phyloP scores from a whole-genome alignment of 2,888 invertebrate genomes.

The Ectemnius continuus region DNA sequence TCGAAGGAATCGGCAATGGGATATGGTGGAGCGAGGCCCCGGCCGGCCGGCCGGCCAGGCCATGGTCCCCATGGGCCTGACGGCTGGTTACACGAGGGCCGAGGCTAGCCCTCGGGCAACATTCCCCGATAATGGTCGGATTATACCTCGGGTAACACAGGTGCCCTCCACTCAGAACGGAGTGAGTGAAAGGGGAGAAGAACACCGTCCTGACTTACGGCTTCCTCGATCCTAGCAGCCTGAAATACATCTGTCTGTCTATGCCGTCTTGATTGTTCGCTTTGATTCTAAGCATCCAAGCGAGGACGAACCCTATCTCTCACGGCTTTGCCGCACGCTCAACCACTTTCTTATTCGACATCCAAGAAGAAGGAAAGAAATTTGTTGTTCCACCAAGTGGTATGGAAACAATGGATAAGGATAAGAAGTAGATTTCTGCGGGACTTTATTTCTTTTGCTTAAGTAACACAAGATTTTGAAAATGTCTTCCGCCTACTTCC shows the following conservation, averaged over 20 bases:
- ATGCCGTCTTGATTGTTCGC: conserved; percentile 21
- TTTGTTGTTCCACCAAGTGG: not conserved
- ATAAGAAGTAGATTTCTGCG: not conserved
- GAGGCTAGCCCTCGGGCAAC: conserved; percentile 75
- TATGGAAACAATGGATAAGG: not conserved
- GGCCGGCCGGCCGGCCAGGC: no score
- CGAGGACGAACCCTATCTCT: not conserved
- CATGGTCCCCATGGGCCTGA: conserved; percentile 58
- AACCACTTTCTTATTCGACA: not conserved
- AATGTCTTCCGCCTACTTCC: no score
- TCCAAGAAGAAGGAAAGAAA: not conserved
- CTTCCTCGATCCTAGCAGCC: conserved; percentile 28
- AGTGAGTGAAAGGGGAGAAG: conserved; percentile 51
- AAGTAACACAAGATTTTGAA: not conserved
- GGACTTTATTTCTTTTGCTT: not conserved
- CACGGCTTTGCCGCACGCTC: no score
- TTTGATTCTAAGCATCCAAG: conserved; percentile 27
- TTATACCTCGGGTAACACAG: conserved; percentile 77
- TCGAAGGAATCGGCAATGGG: conserved; percentile 48
- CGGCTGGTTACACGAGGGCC: conserved; percentile 63
- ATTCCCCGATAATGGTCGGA: conserved; percentile 76
- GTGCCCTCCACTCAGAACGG: conserved; percentile 66
- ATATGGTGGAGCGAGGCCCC: conserved; percentile 44
- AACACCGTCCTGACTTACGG: conserved; percentile 50
- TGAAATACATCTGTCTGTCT: conserved; percentile 26